Percentiles rank a stretch among this genome's conserved stretches.
Conservation (phyloP, 2,888 invertebrate species). For the Phania funesta region DNA sequence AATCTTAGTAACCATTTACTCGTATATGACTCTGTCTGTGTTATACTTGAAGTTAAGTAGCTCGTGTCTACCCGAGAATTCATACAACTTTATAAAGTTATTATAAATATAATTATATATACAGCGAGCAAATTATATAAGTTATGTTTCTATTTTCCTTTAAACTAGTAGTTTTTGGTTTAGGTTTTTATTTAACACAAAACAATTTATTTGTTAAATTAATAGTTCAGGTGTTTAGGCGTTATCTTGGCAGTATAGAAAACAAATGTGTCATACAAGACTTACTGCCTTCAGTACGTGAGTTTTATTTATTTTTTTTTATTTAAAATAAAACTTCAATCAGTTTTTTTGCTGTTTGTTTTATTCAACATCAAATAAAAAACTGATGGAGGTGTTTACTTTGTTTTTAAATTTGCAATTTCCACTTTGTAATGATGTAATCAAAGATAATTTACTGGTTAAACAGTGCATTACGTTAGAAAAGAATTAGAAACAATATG, state of each 20-base stretch:
- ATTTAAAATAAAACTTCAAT: not conserved
- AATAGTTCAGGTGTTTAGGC: not conserved
- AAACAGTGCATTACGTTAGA: constrained; percentile 37
- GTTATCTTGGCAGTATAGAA: not conserved
- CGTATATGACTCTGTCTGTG: not conserved
- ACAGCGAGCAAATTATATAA: not conserved
- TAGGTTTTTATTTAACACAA: not conserved
- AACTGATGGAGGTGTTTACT: constrained; percentile 14
- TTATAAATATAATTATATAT: not conserved
- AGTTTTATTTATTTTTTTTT: constrained; percentile 7
- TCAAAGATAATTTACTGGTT: constrained; percentile 54
- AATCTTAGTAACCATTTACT: not conserved
- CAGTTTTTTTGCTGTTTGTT: not conserved
- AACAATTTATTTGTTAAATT: not conserved
- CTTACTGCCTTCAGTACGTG: not conserved
- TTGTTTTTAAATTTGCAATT: constrained; percentile 45
- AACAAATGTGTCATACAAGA: not conserved
- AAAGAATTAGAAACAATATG: constrained; percentile 26
- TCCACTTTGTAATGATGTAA: constrained; percentile 47
- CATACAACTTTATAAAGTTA: constrained; percentile 28
- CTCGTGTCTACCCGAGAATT: constrained; percentile 30
- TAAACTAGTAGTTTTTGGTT: constrained; percentile 22
- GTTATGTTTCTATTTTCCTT: constrained; percentile 15
- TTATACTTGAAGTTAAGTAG: constrained; percentile 26
- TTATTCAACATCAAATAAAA: constrained; percentile 1